Conservation (phyloP, 2,113 vertebrate species). For the Reinhardtius hippoglossoides region DNA sequence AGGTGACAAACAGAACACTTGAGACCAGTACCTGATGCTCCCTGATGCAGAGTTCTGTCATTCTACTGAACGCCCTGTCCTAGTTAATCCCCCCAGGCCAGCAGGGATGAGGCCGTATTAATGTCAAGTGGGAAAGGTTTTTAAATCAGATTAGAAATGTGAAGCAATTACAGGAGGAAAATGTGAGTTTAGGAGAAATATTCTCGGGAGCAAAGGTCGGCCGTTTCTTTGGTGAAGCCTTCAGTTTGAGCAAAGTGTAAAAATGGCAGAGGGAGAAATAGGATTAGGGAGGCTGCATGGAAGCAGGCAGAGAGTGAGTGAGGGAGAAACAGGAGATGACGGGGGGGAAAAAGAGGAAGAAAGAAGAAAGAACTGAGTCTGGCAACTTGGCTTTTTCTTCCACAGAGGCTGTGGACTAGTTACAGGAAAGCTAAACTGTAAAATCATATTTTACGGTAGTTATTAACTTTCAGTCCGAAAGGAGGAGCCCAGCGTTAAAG, state of each 20-base stretch:
- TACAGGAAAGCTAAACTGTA: conserved; percentile 25
- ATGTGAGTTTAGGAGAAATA: conserved; percentile 4
- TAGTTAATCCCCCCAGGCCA: conserved; percentile 41
- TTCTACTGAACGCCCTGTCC: background rate
- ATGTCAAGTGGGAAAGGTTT: conserved; percentile 31
- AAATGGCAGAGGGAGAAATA: conserved; percentile 19
- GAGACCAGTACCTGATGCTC: conserved; percentile 14
- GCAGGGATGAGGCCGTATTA: conserved; percentile 44
- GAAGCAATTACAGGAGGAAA: conserved; percentile 32
- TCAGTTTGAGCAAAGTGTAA: conserved; percentile 31
- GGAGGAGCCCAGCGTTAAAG: background rate
- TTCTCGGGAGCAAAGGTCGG: conserved; percentile 25
- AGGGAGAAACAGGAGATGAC: background rate
- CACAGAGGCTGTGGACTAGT: conserved; percentile 27
- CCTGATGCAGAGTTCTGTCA: conserved; percentile 17
- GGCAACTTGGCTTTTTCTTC: background rate
- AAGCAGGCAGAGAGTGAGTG: conserved; percentile 7
- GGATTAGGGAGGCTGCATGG: conserved; percentile 16
- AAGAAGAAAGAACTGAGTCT: conserved; percentile 7
- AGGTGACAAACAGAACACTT: conserved; percentile 28
- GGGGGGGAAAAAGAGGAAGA: background rate
- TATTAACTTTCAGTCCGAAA: conserved; percentile 37
- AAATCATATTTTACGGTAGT: conserved; percentile 32
- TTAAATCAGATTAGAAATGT: conserved; percentile 60
- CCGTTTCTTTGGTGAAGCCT: background rate